Evolutionary conservation across 2,888 invertebrate genomes (phyloP), one percentile per base, ranked within the genome.

Genomic region (Eristalinus aeneus): DNA sequence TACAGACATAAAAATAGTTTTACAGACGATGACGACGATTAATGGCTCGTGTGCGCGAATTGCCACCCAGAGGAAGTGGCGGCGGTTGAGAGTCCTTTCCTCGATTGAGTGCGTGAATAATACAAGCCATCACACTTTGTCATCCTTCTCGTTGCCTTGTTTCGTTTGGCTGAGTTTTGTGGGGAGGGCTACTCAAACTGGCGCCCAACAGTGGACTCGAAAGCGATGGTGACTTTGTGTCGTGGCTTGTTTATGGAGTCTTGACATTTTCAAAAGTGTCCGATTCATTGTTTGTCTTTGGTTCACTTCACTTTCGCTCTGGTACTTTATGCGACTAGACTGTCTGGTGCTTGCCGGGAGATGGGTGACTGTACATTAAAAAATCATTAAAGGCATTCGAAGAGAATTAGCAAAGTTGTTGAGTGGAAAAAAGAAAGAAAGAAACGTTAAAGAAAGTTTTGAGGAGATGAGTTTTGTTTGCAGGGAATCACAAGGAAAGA

Each of bases 371-470:
- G 54, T 68, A 65, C 76, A 80, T 81, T 81, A 81, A 81, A 85
- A 77, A 81, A 85, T 73, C 85, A 81, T 81, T 81, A 81, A 81
- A 85, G 85, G 72, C 85, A 81, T 73, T 85, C 56, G 85, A 34
- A 22, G 54, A 39, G 72, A 63, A 85, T 81, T 85, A 85, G 76
- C 68, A 64, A 81, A 81, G 76, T 85, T 85, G 75, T 85, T 81
- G 76, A 85, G 72, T 81, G 85, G 76, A 73, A 76, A 81, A 76
- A 64, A 56, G 53, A n/a, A n/a, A n/a, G n/a, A n/a, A n/a, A 60
- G 72, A 73, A 54, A 32, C 20, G 22, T 8, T 10, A 11, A n/a
- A n/a, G 12, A 10, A 4, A 11, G 27, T 11, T 0, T 16, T 12
- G 68, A 27, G 8, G 34, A 12, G 31, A 36, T 27, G 53, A 9